phyloP scores from a whole-genome alignment of 2,113 vertebrate genomes.

The Solenodon paradoxus region DNA sequence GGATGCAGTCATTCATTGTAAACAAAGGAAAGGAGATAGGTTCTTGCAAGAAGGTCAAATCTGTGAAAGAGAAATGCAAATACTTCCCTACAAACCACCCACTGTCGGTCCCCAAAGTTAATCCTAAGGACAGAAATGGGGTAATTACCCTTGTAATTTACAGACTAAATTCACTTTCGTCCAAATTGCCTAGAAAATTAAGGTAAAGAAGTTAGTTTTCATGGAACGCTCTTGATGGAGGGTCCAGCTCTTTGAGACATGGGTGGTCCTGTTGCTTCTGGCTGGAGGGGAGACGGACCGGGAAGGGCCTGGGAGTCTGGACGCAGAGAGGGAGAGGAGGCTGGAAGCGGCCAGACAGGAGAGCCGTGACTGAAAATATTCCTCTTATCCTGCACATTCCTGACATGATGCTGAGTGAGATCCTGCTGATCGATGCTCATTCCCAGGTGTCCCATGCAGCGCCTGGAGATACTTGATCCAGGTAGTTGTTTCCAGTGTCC shows the following conservation, averaged over 20 bases:
- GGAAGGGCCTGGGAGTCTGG: neutral
- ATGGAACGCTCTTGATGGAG: neutral
- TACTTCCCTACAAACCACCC: neutral
- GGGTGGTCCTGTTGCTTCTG: neutral
- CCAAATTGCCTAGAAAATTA: slow-evolving; percentile 24
- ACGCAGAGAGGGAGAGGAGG: neutral
- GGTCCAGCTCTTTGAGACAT: neutral
- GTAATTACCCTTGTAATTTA: slow-evolving; percentile 27
- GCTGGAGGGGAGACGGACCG: neutral
- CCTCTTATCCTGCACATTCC: neutral
- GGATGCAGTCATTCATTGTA: neutral
- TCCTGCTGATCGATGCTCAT: neutral
- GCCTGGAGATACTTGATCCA: no score
- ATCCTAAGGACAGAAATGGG: neutral
- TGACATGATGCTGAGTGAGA: neutral
- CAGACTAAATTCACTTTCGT: slow-evolving; percentile 34
- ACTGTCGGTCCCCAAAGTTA: neutral
- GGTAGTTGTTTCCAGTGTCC: no score
- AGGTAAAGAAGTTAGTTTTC: neutral
- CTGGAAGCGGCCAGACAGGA: neutral
- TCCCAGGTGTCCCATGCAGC: neutral
- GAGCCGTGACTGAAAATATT: neutral
- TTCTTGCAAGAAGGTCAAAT: neutral
- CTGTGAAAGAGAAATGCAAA: neutral
- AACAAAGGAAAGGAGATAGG: neutral